Conservation (phyloP, 2,888 invertebrate species). For the Morinoia aosen region DNA sequence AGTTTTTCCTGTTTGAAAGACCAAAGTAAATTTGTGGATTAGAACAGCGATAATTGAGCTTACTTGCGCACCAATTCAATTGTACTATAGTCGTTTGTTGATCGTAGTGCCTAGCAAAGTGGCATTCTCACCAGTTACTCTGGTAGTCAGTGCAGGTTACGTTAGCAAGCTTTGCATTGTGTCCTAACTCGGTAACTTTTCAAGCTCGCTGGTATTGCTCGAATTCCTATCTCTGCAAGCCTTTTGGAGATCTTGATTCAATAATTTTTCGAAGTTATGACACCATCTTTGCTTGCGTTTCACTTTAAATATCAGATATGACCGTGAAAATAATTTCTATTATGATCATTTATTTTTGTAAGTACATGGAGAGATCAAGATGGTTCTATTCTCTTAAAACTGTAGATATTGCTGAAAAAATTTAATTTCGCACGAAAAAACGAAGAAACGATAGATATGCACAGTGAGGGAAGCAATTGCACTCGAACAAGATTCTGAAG, state of each 20-base stretch:
- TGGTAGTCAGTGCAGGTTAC: too few relatives aligned
- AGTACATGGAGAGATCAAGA: not conserved
- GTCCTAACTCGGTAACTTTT: not conserved
- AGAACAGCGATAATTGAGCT: too few relatives aligned
- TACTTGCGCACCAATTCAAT: not conserved
- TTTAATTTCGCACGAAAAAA: too few relatives aligned
- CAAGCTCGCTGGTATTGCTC: not conserved
- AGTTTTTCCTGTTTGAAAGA: too few relatives aligned
- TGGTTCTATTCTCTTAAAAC: not conserved
- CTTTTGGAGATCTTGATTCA: not conserved
- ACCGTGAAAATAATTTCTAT: not conserved
- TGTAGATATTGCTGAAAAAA: not conserved
- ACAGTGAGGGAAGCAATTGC: not conserved
- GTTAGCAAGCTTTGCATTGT: not conserved
- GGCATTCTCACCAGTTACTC: too few relatives aligned
- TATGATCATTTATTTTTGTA: not conserved
- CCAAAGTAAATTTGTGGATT: too few relatives aligned
- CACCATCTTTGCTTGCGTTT: not conserved
- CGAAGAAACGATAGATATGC: not conserved
- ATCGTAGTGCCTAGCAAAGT: not conserved
- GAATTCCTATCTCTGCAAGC: not conserved
- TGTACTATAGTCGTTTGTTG: not conserved
- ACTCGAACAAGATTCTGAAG: not conserved
- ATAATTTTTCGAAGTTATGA: not conserved
- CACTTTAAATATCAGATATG: not conserved